phyloP scores from a whole-genome alignment of 2,113 vertebrate species.

The Seriola aureovittata region DNA sequence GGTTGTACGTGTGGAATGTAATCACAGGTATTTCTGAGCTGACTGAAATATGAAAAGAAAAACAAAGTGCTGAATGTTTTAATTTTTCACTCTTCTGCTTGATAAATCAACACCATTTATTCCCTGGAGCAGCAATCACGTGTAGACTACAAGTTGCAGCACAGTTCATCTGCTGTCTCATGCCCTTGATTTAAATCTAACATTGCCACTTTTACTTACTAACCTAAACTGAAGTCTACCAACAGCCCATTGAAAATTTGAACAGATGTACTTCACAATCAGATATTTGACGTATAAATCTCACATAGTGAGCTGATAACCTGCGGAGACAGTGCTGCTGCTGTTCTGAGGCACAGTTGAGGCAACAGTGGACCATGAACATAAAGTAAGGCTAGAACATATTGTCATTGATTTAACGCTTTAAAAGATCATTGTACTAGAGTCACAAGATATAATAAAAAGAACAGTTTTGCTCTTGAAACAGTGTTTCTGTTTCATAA shows the following conservation, averaged over 20 bases:
- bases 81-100: background rate
- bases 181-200: background rate
- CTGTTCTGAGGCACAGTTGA: background rate
- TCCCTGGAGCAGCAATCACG: background rate
- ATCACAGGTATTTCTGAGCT: background rate
- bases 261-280: too few species aligned
- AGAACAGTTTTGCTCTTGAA: background rate
- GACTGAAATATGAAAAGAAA: background rate
- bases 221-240: background rate
- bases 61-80: background rate
- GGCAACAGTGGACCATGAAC: too few species aligned
- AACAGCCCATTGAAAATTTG: background rate
- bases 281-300: background rate
- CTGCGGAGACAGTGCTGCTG: background rate
- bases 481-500: background rate
- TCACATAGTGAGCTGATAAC: too few species aligned
- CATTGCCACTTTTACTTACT: background rate
- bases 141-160: too few species aligned
- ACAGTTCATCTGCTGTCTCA: too few species aligned
- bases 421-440: background rate
- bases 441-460: constrained; percentile 10
- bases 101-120: background rate
- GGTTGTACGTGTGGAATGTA: background rate
- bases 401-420: background rate
- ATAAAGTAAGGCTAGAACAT: background rate